phyloP scores from a whole-genome alignment of 2,888 invertebrate species.

The Drosophila putrida region DNA sequence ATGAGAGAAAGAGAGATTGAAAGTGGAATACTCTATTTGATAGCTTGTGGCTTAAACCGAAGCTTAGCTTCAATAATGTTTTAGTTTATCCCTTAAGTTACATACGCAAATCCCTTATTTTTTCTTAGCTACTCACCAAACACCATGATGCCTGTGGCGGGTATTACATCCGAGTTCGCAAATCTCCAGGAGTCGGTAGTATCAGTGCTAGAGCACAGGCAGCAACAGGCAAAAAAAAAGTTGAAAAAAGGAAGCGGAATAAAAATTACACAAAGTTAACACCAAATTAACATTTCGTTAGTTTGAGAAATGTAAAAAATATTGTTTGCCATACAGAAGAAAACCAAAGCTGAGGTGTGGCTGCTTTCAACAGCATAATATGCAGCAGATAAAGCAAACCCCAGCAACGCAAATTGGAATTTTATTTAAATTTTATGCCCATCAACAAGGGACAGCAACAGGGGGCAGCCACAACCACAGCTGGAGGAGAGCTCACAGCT shows the following conservation, averaged over 20 bases:
- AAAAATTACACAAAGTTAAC: constrained; percentile 77
- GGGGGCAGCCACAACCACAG: not conserved
- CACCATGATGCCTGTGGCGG: constrained; percentile 93
- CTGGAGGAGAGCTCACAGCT: constrained; percentile 6
- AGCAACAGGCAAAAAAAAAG: constrained; percentile 19
- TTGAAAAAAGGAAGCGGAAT: constrained; percentile 1
- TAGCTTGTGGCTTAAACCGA: constrained; percentile 9
- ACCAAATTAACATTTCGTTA: constrained; percentile 78
- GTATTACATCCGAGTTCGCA: constrained; percentile 90
- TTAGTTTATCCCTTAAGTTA: constrained; percentile 16
- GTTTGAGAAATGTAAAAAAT: constrained; percentile 45
- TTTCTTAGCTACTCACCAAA: constrained; percentile 88
- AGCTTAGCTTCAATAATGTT: constrained; percentile 14
- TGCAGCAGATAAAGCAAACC: constrained; percentile 53
- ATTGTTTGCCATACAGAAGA: constrained; percentile 18
- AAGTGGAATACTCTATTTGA: constrained; percentile 19
- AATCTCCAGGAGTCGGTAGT: constrained; percentile 90
- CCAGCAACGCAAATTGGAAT: constrained; percentile 68
- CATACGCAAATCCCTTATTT: constrained; percentile 1
- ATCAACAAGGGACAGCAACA: constrained; percentile 7
- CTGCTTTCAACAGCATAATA: constrained; percentile 27
- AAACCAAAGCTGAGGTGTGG: constrained; percentile 20
- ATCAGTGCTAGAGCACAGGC: constrained; percentile 87
- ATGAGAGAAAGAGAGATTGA: constrained; percentile 9
- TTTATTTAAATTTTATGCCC: constrained; percentile 81